phyloP scores from a whole-genome alignment of 2,888 invertebrate genomes.

The Tenodera sinensis region DNA sequence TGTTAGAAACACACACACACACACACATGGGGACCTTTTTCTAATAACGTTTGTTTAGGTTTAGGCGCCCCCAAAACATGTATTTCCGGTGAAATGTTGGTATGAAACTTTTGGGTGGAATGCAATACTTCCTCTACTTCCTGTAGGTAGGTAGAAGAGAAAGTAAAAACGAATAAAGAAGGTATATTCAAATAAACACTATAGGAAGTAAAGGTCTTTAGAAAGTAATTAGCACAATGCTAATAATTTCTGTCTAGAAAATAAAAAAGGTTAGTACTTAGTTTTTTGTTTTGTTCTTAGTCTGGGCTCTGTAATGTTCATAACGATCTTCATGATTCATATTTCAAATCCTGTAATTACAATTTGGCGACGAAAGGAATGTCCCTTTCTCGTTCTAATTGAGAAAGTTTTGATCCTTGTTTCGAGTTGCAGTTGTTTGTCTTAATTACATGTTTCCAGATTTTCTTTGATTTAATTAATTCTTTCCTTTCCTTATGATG shows the following conservation, averaged over 20 bases:
- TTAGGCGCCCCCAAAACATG: no score
- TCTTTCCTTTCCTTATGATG: neutral
- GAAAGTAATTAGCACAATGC: neutral
- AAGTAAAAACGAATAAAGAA: neutral
- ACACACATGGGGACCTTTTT: no score
- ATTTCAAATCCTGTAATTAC: neutral
- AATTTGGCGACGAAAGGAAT: neutral
- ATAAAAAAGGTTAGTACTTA: neutral
- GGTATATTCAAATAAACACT: neutral
- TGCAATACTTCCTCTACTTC: no score
- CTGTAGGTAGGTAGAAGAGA: neutral
- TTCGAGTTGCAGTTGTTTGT: neutral
- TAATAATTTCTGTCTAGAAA: neutral
- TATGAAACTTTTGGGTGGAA: no score
- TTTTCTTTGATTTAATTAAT: neutral
- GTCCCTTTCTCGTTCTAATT: neutral
- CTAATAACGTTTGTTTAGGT: no score
- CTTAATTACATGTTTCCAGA: neutral
- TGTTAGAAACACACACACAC: no score
- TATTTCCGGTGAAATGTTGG: no score
- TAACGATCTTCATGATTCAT: neutral
- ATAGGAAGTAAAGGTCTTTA: neutral
- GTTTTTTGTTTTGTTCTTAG: neutral
- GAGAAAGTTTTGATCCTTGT: neutral
- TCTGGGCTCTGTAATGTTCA: neutral